Evolutionary conservation across 2,888 invertebrate species (phyloP).

Genomic region (Mythimna impura): DNA sequence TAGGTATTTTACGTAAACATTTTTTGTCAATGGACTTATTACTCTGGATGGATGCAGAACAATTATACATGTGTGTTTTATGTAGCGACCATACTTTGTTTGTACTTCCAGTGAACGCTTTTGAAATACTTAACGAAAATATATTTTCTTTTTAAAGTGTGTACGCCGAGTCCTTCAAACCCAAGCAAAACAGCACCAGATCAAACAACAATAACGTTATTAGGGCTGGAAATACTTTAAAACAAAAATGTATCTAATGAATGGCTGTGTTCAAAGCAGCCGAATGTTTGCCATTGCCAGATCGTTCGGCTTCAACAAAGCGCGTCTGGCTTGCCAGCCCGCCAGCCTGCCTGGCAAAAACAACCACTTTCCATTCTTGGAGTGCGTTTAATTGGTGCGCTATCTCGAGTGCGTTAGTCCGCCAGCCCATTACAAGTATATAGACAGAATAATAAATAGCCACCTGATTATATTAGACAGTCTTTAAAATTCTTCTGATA

Average conservation of each 20-base stretch:
- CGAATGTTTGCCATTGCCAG: constrained; percentile 80
- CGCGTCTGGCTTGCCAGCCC: constrained; percentile 65
- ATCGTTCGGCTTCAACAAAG: constrained; percentile 84
- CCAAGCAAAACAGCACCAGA: constrained; percentile 34
- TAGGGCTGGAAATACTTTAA: constrained; percentile 71
- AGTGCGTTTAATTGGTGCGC: constrained; percentile 82
- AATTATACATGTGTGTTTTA: not conserved
- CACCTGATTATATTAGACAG: constrained; percentile 31
- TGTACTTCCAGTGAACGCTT: not conserved
- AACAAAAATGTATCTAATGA: constrained; percentile 78
- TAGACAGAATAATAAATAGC: constrained; percentile 42
- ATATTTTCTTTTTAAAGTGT: not conserved
- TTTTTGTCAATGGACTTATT: not conserved
- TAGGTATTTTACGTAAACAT: too few relatives aligned
- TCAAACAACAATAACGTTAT: constrained; percentile 59
- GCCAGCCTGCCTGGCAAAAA: constrained; percentile 75
- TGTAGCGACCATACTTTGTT: not conserved
- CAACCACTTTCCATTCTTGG: constrained; percentile 76
- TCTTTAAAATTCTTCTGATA: constrained; percentile 21
- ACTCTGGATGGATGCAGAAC: constrained; percentile 1
- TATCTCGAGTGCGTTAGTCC: constrained; percentile 64
- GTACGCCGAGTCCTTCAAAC: constrained; percentile 2
- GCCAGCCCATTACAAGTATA: constrained; percentile 49
- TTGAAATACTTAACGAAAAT: not conserved
- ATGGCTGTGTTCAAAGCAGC: constrained; percentile 75